A percentile compares a stretch with the other conserved stretches of the same genome.
Evolutionary conservation across 2,888 invertebrate species (phyloP).

Genomic region (Odiellus spinosus): DNA sequence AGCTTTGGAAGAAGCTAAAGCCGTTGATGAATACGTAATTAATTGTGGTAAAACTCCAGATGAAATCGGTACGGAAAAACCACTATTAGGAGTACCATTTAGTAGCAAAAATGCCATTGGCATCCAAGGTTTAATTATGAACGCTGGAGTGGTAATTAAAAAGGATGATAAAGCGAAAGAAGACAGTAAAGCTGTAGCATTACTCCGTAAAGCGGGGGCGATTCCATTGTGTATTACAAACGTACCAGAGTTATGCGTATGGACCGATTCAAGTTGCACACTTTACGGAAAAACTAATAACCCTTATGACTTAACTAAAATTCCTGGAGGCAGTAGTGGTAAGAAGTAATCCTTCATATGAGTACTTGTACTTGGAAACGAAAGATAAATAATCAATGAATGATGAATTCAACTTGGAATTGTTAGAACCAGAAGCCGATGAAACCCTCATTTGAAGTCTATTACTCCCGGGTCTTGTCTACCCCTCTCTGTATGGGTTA

Average conservation of each 20-base stretch:
- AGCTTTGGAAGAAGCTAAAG: slow-evolving; percentile 58
- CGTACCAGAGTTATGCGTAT: slow-evolving; percentile 66
- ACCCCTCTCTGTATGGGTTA: too few relatives aligned
- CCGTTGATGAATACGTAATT: slow-evolving; percentile 50
- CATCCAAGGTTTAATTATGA: slow-evolving; percentile 64
- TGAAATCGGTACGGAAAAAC: slow-evolving; percentile 46
- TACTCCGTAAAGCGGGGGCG: slow-evolving; percentile 51
- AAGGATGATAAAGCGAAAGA: slow-evolving; percentile 41
- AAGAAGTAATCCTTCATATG: too few relatives aligned
- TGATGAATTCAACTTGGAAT: too few relatives aligned
- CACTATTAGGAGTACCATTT: slow-evolving; percentile 77
- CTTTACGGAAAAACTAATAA: slow-evolving; percentile 58
- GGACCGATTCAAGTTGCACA: slow-evolving; percentile 35
- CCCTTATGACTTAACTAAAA: slow-evolving; percentile 57
- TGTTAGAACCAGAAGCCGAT: too few relatives aligned
- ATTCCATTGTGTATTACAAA: slow-evolving; percentile 68
- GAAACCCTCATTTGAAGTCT: too few relatives aligned
- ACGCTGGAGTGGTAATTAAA: slow-evolving; percentile 58
- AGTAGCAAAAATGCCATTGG: slow-evolving; percentile 75
- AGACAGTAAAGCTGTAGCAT: slow-evolving; percentile 51
- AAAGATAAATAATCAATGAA: too few relatives aligned
- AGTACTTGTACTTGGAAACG: too few relatives aligned
- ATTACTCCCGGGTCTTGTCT: too few relatives aligned
- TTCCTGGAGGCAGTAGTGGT: slow-evolving; percentile 55
- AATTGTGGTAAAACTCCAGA: slow-evolving; percentile 42